Conservation (phyloP, 2,797 vertebrate species). For the Poeciliopsis paucimaculata region DNA sequence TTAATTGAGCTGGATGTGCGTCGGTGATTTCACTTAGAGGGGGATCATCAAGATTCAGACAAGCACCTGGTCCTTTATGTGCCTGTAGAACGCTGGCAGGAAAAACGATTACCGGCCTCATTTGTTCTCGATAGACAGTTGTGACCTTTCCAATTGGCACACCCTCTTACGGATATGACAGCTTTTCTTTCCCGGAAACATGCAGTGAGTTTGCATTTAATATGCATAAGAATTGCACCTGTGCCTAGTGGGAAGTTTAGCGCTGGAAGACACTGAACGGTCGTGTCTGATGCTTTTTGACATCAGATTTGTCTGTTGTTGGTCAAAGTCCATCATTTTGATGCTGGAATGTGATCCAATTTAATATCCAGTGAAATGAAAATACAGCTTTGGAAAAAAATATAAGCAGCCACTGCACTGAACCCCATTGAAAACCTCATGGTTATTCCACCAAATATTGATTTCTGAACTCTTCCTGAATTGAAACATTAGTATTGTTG, state of each 20-base stretch:
- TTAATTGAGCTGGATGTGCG: slow-evolving; percentile 72
- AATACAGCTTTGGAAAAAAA: slow-evolving; percentile 3
- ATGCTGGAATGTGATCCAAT: slow-evolving; percentile 2
- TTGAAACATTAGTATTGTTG: too few species aligned
- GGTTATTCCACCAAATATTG: too few species aligned
- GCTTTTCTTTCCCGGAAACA: slow-evolving; percentile 70
- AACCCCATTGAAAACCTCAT: too few species aligned
- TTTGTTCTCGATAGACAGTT: slow-evolving; percentile 80
- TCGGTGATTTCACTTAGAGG: slow-evolving; percentile 74
- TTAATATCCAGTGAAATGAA: slow-evolving; percentile 13
- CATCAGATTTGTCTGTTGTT: slow-evolving; percentile 27
- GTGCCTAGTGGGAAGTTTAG: slow-evolving; percentile 18
- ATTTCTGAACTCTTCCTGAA: too few species aligned
- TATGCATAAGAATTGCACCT: slow-evolving; percentile 72
- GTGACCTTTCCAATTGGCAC: slow-evolving; percentile 81
- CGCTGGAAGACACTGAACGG: slow-evolving; percentile 46
- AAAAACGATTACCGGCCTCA: slow-evolving; percentile 76
- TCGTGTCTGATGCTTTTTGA: slow-evolving; percentile 35
- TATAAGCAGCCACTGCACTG: too few species aligned
- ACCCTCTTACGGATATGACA: slow-evolving; percentile 72
- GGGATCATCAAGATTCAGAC: slow-evolving; percentile 77
- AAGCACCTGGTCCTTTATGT: slow-evolving; percentile 78
- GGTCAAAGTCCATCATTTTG: slow-evolving; percentile 12
- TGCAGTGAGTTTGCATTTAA: slow-evolving; percentile 71
- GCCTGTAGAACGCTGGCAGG: slow-evolving; percentile 73